Evolutionary conservation across 2,797 vertebrate genomes (phyloP).

Genomic region (Cuculus canorus): DNA sequence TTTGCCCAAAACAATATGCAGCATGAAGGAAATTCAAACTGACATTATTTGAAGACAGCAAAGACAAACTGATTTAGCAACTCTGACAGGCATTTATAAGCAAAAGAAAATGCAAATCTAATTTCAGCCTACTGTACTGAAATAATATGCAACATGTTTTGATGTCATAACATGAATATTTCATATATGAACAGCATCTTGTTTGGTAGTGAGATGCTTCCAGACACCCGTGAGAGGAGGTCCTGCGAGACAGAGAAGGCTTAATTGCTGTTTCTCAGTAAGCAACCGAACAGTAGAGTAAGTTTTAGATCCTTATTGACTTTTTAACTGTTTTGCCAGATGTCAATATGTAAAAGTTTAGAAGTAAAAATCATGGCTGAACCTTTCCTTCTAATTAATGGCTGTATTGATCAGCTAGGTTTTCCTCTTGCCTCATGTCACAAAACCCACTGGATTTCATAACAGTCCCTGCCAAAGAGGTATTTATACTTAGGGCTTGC

Average conservation of each 20-base stretch:
- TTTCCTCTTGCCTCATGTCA: not conserved
- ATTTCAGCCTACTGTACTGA: conserved; percentile 40
- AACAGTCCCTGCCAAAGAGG: not conserved
- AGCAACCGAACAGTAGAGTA: not conserved
- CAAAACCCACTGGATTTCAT: not conserved
- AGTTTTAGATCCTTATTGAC: conserved; percentile 11
- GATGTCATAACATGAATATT: conserved; percentile 65
- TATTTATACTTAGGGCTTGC: not conserved
- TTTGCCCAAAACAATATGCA: conserved; percentile 35
- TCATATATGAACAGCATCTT: conserved; percentile 48
- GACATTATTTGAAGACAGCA: conserved; percentile 14
- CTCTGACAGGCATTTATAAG: conserved; percentile 65
- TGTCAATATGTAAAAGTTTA: conserved; percentile 20
- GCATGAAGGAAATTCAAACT: conserved; percentile 40
- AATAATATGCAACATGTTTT: conserved; percentile 28
- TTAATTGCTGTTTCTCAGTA: conserved; percentile 18
- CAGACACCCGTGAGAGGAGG: not conserved
- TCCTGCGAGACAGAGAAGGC: not conserved
- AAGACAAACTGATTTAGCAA: conserved; percentile 59
- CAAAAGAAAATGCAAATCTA: conserved; percentile 64
- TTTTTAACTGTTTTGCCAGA: conserved; percentile 24
- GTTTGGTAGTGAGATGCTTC: not conserved
- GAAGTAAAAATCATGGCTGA: conserved; percentile 17
- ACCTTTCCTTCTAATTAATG: conserved; percentile 41
- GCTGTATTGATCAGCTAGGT: not conserved